Percentiles rank a stretch among this genome's conserved stretches.
Evolutionary conservation across 2,113 vertebrate genomes (phyloP).

Genomic region (Embiotoca jacksoni): DNA sequence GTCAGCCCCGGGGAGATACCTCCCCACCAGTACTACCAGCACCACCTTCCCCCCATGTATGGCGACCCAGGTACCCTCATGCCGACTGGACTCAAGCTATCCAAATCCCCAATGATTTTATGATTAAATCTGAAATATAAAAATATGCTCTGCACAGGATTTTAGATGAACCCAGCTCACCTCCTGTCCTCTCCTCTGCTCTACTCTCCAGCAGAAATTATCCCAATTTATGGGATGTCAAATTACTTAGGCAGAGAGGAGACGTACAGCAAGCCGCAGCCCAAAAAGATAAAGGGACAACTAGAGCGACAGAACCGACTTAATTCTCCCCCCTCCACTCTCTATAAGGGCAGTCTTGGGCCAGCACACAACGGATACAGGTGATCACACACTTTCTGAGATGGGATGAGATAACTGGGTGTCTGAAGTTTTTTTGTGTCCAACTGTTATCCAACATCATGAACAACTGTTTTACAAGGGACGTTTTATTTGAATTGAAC

Average conservation of each 20-base stretch:
- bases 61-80: conserved; percentile 89
- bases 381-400: conserved; percentile 49
- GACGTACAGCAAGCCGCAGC: conserved; percentile 93
- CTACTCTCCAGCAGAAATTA: conserved; percentile 88
- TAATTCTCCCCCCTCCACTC: conserved; percentile 92
- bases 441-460: no score
- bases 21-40: conserved; percentile 95
- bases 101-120: no score
- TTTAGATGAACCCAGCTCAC: neutral
- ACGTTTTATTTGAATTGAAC: no score
- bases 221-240: conserved; percentile 96
- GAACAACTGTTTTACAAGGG: no score
- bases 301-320: conserved; percentile 95
- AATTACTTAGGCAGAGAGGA: conserved; percentile 95
- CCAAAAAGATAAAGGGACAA: conserved; percentile 94
- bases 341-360: conserved; percentile 90
- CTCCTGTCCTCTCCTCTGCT: neutral
- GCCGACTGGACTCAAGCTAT: neutral
- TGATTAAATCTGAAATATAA: no score
- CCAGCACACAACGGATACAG: conserved; percentile 91
- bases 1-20: conserved; percentile 94
- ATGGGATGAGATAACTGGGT: neutral
- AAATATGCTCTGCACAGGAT: no score
- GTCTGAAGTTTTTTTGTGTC: no score
- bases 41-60: conserved; percentile 95